Evolutionary conservation across 1,140 invertebrate species (phyloP).

Genomic region (Caenorhabditis tropicalis): DNA sequence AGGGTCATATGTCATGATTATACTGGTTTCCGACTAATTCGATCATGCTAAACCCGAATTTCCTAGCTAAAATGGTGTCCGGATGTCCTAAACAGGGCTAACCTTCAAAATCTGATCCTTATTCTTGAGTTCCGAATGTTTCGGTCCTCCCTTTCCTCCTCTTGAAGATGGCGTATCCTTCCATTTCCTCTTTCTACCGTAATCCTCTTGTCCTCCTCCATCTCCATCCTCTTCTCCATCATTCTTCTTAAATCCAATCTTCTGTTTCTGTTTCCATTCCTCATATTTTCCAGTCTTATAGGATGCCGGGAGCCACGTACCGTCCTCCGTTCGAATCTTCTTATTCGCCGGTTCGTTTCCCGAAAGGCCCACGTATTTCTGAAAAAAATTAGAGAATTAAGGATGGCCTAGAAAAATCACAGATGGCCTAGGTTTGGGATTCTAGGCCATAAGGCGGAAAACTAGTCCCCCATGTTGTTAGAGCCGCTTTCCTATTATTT

Average conservation of each 20-base stretch:
- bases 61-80: no score
- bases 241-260: slow-evolving; percentile 72
- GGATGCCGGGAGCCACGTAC: slow-evolving; percentile 86
- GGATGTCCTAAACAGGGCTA: no score
- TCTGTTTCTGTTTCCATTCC: slow-evolving; percentile 84
- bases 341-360: slow-evolving; percentile 77
- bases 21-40: no score
- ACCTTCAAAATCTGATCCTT: slow-evolving; percentile 80
- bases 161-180: no score
- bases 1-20: no score
- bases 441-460: no score
- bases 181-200: slow-evolving; percentile 10
- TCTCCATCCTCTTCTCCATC: slow-evolving; percentile 64
- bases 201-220: neutral
- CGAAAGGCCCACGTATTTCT: slow-evolving; percentile 83
- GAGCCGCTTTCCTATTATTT: no score
- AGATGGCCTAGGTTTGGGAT: no score
- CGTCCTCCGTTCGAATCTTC: slow-evolving; percentile 92
- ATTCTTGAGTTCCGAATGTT: slow-evolving; percentile 76
- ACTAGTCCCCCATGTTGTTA: neutral
- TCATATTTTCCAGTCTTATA: slow-evolving; percentile 88
- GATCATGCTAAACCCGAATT: no score
- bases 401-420: no score
- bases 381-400: no score
- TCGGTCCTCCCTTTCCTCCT: slow-evolving; percentile 31